Evolutionary conservation across 2,113 vertebrate genomes (phyloP).

Genomic region (Oncorhynchus gorbuscha): DNA sequence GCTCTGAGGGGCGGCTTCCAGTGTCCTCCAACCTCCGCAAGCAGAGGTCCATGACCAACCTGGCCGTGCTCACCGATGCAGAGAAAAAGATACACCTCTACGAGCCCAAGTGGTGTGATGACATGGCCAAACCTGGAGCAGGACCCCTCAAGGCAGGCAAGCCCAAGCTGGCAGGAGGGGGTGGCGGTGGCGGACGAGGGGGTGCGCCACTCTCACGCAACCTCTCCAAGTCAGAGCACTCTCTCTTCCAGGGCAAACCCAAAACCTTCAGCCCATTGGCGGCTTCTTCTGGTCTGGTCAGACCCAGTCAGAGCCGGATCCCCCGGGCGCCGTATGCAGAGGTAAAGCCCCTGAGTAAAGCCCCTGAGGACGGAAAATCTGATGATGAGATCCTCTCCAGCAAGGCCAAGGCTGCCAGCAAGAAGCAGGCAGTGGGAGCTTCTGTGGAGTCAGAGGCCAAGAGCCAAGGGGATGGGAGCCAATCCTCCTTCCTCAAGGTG

Average conservation of each 20-base stretch:
- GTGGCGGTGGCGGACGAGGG: slow-evolving; percentile 40
- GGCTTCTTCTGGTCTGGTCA: slow-evolving; percentile 61
- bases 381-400: slow-evolving; percentile 77
- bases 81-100: slow-evolving; percentile 93
- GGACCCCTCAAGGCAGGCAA: slow-evolving; percentile 48
- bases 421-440: too few species aligned
- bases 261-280: slow-evolving; percentile 75
- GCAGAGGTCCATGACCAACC: slow-evolving; percentile 89
- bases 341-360: slow-evolving; percentile 92
- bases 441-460: too few species aligned
- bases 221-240: slow-evolving; percentile 92
- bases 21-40: slow-evolving; percentile 84
- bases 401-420: slow-evolving; percentile 71
- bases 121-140: slow-evolving; percentile 72
- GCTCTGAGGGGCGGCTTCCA: slow-evolving; percentile 80
- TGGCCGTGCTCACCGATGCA: slow-evolving; percentile 88
- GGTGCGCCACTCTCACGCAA: slow-evolving; percentile 77
- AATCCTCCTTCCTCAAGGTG: slow-evolving; percentile 84
- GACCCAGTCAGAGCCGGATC: slow-evolving; percentile 77
- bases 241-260: slow-evolving; percentile 84
- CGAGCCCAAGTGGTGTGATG: slow-evolving; percentile 87
- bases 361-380: slow-evolving; percentile 73
- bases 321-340: slow-evolving; percentile 91
- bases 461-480: too few species aligned
- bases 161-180: slow-evolving; percentile 60